Evolutionary conservation across 92 coral and sea anemone genomes (phyloP).

Genomic region (Phenganax marumi): DNA sequence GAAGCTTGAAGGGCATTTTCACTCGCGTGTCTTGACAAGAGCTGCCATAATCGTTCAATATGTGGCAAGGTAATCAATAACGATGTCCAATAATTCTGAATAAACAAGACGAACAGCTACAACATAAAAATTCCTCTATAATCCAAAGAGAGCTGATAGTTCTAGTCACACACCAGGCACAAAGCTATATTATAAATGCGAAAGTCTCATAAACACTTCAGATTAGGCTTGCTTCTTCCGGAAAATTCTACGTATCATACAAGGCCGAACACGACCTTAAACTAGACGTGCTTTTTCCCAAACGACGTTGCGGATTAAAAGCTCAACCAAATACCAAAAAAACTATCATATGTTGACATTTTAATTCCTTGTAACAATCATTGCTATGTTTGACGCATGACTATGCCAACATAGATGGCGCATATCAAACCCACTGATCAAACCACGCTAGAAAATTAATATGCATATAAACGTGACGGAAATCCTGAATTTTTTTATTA

Average conservation of each 20-base stretch:
- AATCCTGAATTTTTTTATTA: too few species aligned
- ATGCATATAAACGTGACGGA: neutral
- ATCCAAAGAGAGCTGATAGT: too few species aligned
- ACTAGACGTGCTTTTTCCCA: neutral
- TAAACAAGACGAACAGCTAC: too few species aligned
- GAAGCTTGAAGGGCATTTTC: slow-evolving; percentile 31
- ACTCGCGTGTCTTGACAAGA: neutral
- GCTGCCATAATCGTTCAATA: neutral
- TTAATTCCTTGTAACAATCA: slow-evolving; percentile 2
- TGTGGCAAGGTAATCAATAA: neutral
- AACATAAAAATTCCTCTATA: too few species aligned
- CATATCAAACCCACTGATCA: too few species aligned
- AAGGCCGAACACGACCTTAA: neutral
- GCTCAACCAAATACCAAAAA: slow-evolving; percentile 5
- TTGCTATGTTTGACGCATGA: neutral
- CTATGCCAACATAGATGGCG: neutral
- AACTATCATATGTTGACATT: neutral
- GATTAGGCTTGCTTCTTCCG: neutral
- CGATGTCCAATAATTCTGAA: too few species aligned
- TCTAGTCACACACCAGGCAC: too few species aligned
- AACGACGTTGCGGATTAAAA: slow-evolving; percentile 4
- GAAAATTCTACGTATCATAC: neutral
- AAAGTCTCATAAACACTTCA: too few species aligned
- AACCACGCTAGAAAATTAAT: neutral
- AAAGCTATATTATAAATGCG: too few species aligned